Evolutionary conservation across 2,888 invertebrate species (phyloP).

Genomic region (Anthophora plumipes): DNA sequence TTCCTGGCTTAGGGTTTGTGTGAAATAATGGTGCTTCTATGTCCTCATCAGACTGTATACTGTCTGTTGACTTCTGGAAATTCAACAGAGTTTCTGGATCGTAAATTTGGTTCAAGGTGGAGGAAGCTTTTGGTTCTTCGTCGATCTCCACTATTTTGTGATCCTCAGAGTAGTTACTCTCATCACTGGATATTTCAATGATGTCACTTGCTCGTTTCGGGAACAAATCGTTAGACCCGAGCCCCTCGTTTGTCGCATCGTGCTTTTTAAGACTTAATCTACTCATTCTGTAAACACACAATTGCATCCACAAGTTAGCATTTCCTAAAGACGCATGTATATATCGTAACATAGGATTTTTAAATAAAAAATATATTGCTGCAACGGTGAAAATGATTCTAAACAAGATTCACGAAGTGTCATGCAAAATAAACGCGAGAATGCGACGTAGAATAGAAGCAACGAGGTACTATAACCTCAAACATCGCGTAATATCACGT

Average conservation of each 20-base stretch:
- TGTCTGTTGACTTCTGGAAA: conserved; percentile 37
- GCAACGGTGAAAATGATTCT: too few relatives aligned
- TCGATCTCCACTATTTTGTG: too few relatives aligned
- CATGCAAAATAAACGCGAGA: not conserved
- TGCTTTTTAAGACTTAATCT: conserved; percentile 14
- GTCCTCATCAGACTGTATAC: conserved; percentile 2
- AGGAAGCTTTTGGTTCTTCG: not conserved
- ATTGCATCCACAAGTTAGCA: not conserved
- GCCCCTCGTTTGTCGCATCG: rapidly evolving
- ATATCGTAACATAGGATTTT: not conserved
- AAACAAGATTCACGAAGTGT: not conserved
- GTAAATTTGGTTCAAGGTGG: rapidly evolving
- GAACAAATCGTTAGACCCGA: too few relatives aligned
- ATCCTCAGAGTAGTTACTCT: not conserved
- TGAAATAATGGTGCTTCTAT: rapidly evolving
- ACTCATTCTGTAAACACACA: conserved; percentile 53
- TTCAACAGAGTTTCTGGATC: not conserved
- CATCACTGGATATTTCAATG: conserved; percentile 52
- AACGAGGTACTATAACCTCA: conserved; percentile 45
- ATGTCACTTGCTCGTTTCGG: rapidly evolving
- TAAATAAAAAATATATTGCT: not conserved
- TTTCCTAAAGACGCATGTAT: not conserved
- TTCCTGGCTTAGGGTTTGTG: not conserved
- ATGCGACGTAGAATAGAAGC: not conserved
- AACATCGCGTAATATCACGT: not conserved